Base-by-base conservation (phyloP, 2,113 vertebrate species). In the Jacana jacana region DNA sequence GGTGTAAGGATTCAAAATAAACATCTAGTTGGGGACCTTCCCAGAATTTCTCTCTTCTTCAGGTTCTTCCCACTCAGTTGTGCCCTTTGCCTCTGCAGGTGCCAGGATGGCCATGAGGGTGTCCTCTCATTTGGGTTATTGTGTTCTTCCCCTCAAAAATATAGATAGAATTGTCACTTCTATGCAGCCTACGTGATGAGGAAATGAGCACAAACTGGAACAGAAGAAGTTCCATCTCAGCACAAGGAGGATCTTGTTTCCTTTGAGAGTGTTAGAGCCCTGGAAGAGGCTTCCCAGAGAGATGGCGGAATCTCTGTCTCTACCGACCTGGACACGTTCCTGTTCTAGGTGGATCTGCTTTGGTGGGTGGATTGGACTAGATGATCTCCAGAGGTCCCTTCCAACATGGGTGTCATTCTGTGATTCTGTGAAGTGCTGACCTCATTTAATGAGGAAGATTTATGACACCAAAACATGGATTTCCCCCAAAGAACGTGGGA, bases 1-100 rank as follows among this genome's bases (percentile, higher is more conserved):
- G 24, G n/a, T 70, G 39, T 61, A 48, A 91, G 63, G 30, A n/a
- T 71, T 92, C 73, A 94, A 97, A 96, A 96, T 42, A 92, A 89
- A 92, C 65, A 71, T 66, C 44, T 88, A 12, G 90, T 75, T 55
- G 28, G 44, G 23, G 83, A 46, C 69, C 37, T 58, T 69, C 72
- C 65, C 64, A 57, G 37, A 87, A 94, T 11, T 57, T n/a, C n/a
- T 82, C 60, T 57, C 3, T 37, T 52, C 33, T 31, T 11, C 57
- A 30, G 7, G 18, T 31, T 84, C 27, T 13, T 28, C 65, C 64
- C 57, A 52, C 40, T 3, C 5, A 24, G 14, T 46, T 63, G 20
- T 40, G 40, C 10, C 19, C 37, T 82, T 52, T 61, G 24, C 9
- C 18, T 24, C 35, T 17, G 8, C 0, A 0, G 11, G 17, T 49